These are phyloP conservation scores for Zoanthus gigantus DNA, from an alignment of 92 coral and sea anemone species.

Conservation along the genomic window DNA sequence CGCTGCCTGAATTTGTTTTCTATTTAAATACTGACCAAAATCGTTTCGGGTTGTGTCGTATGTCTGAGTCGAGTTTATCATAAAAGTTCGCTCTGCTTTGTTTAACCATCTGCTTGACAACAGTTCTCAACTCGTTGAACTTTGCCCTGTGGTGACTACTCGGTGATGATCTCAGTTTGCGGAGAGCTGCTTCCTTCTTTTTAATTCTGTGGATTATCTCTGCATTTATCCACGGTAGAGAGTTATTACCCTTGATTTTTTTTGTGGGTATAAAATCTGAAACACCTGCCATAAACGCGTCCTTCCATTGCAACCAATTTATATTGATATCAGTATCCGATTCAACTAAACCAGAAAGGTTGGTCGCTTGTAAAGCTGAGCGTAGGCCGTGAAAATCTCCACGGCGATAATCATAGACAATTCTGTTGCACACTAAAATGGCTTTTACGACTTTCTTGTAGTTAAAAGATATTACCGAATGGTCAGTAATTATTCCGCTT, in stretches of 20 bases:
- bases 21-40: slow-evolving; percentile 40
- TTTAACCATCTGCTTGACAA: slow-evolving; percentile 20
- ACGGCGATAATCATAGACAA: slow-evolving; percentile 48
- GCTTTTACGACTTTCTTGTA: slow-evolving; percentile 49
- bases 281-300: slow-evolving; percentile 51
- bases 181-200: slow-evolving; percentile 42
- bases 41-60: slow-evolving; percentile 25
- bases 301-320: slow-evolving; percentile 1
- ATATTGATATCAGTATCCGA: neutral
- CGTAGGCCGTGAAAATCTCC: slow-evolving; percentile 51
- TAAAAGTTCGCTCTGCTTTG: slow-evolving; percentile 17
- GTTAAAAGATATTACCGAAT: slow-evolving; percentile 23
- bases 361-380: slow-evolving; percentile 37
- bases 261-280: slow-evolving; percentile 62
- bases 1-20: slow-evolving; percentile 25
- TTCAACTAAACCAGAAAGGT: neutral
- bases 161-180: slow-evolving; percentile 21
- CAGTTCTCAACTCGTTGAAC: slow-evolving; percentile 21
- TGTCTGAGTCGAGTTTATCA: slow-evolving; percentile 18
- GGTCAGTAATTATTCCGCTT: slow-evolving; percentile 56
- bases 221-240: slow-evolving; percentile 46
- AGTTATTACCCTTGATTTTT: slow-evolving; percentile 49
- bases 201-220: slow-evolving; percentile 41
- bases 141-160: slow-evolving; percentile 2
- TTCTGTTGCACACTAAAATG: slow-evolving; percentile 41